Conservation (phyloP, 2,888 invertebrate genomes). For the Sisyra nigra region DNA sequence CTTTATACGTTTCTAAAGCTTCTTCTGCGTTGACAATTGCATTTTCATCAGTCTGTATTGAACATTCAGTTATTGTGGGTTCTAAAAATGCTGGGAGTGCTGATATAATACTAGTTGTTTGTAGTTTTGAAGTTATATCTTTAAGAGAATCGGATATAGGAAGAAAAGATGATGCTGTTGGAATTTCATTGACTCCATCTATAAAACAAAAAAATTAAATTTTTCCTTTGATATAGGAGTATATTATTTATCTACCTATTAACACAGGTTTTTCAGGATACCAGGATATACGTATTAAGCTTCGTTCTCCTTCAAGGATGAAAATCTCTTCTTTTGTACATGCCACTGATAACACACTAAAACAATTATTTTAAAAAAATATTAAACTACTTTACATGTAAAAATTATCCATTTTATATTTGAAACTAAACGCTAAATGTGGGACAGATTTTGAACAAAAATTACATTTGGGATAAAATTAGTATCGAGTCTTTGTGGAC, state of each 20-base stretch:
- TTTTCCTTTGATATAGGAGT: not conserved
- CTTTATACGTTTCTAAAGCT: slow-evolving; percentile 51
- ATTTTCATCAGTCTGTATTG: slow-evolving; percentile 27
- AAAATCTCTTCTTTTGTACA: slow-evolving; percentile 63
- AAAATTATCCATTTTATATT: no score
- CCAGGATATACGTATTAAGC: slow-evolving; percentile 59
- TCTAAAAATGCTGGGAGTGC: slow-evolving; percentile 21
- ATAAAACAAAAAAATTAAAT: slow-evolving; percentile 6
- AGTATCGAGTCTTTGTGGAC: no score
- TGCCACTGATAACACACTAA: slow-evolving; percentile 39
- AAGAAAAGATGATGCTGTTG: slow-evolving; percentile 10
- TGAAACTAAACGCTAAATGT: no score
- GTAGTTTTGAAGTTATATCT: slow-evolving; percentile 23
- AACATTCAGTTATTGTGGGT: slow-evolving; percentile 14
- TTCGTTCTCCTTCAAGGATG: slow-evolving; percentile 62
- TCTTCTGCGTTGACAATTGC: slow-evolving; percentile 49
- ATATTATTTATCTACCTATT: slow-evolving; percentile 21
- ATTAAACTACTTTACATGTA: no score
- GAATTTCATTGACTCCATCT: slow-evolving; percentile 9
- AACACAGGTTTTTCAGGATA: slow-evolving; percentile 41
- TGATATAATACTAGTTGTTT: slow-evolving; percentile 21
- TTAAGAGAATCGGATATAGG: slow-evolving; percentile 20
- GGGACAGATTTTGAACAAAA: not conserved
- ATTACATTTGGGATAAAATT: slow-evolving; percentile 3
- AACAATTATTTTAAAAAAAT: slow-evolving; percentile 8